Percentiles rank a stretch among this genome's conserved stretches.
Conservation (phyloP, 2,797 vertebrate species). For the Bufotes viridis region DNA sequence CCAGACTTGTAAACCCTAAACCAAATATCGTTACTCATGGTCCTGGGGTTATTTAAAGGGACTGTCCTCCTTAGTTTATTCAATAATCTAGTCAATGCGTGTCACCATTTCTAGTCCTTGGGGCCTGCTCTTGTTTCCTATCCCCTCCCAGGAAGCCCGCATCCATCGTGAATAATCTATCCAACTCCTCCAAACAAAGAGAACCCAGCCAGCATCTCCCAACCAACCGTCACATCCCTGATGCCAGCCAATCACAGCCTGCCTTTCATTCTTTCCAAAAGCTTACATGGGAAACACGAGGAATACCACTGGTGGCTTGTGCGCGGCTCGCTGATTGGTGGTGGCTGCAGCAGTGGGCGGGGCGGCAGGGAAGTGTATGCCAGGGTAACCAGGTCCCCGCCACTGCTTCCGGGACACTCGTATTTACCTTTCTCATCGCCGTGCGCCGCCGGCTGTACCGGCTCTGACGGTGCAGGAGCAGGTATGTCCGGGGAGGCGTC, state of each 20-base stretch:
- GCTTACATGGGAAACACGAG: not conserved
- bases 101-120: too few species aligned
- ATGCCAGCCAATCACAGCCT: conserved; percentile 15
- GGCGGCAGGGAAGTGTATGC: not conserved
- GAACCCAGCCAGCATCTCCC: not conserved
- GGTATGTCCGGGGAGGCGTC: conserved; percentile 8
- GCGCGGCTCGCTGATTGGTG: not conserved
- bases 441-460: conserved; percentile 12
- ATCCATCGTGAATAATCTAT: not conserved
- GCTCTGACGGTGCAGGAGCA: conserved; percentile 36
- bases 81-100: too few species aligned
- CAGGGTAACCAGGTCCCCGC: conserved; percentile 23
- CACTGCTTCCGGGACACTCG: conserved; percentile 27
- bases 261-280: not conserved
- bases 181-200: conserved; percentile 39
- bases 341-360: not conserved
- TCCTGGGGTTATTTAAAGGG: too few species aligned
- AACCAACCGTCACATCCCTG: not conserved
- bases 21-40: too few species aligned
- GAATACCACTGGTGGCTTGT: not conserved
- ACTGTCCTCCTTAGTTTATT: too few species aligned
- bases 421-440: conserved; percentile 17
- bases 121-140: not conserved
- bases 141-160: not conserved
- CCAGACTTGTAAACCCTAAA: too few species aligned